Evolutionary conservation across 2,888 invertebrate species (phyloP).

Genomic region (Cartodere bifasciata): DNA sequence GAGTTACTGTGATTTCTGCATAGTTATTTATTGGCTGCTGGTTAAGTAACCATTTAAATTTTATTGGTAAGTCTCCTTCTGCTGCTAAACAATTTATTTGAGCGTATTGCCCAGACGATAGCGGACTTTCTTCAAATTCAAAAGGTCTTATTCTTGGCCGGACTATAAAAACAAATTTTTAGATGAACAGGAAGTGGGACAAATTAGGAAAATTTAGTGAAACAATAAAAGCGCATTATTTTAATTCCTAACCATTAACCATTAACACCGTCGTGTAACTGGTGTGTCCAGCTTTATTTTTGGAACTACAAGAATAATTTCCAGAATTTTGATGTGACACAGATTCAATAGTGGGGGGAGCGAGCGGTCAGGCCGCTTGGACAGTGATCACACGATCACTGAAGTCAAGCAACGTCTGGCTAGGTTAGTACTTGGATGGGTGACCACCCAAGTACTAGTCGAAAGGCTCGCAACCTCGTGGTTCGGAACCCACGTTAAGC

Average conservation of each 20-base stretch:
- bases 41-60: conserved; percentile 63
- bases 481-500: too few species aligned
- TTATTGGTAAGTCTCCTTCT: conserved; percentile 62
- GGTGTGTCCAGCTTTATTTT: conserved; percentile 31
- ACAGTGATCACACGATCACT: too few species aligned
- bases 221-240: not conserved
- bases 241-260: conserved; percentile 33
- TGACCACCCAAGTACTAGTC: too few species aligned
- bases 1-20: conserved; percentile 41
- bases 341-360: conserved; percentile 32
- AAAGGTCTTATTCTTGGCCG: conserved; percentile 69
- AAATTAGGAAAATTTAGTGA: conserved; percentile 1
- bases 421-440: too few species aligned
- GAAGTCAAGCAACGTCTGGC: too few species aligned
- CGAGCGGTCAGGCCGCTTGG: too few species aligned
- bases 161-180: conserved; percentile 54
- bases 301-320: conserved; percentile 34
- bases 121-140: conserved; percentile 60
- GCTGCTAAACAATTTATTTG: conserved; percentile 48
- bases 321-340: conserved; percentile 31
- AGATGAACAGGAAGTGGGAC: too few species aligned
- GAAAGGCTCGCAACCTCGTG: too few species aligned
- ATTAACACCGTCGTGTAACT: conserved; percentile 29
- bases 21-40: conserved; percentile 44
- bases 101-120: conserved; percentile 31